Base-by-base conservation (phyloP, 64 coral and sea anemone species). In the Actinia tenebrosa region DNA sequence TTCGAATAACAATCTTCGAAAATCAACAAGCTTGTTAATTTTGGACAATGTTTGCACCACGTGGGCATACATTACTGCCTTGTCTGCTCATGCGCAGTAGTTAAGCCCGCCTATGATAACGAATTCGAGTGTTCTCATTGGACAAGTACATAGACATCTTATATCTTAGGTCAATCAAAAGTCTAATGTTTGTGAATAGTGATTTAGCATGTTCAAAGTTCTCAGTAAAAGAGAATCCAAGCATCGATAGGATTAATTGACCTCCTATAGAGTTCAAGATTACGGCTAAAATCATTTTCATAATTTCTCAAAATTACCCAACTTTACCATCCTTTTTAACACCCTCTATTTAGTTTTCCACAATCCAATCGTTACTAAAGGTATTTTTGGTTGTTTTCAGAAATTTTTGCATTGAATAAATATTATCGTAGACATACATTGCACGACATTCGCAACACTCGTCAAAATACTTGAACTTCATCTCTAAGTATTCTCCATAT, bases 21-120 rank as follows among this genome's bases (percentile, higher is more conserved):
- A 94, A 96, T 93, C 94, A 96, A 96, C 94, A 96, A 93, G 80
- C 72, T 92, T 96, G 94, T 96, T 96, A 93, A 93, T 92, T 96
- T 95, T 96, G 89, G 94, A 93, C 91, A 96, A 87, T 96, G 91
- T 96, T 20, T 88, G 77, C 80, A 93, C 94, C 94, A 96, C 94
- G 94, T 96, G 94, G 94, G 94, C 46, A 84, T 86, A 91, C 69
- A 83, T 86, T 81, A 66, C 64, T 80, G 56, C 43, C 44, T 55
- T 52, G 15, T 45, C 13, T 88, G 80, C 94, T 82, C 94, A 75
- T 95, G 90, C 91, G 94, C 78, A 71, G 1, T 54, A 18, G 1
- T 8, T 75, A 75, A 30, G 25, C 69, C 94, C 87, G 85, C 94
- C 90, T 53, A 58, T 30, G 83, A 68, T 17, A 20, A 15, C 52